Conservation (phyloP, 2,797 vertebrate species). For the Cirrhinus mrigala region DNA sequence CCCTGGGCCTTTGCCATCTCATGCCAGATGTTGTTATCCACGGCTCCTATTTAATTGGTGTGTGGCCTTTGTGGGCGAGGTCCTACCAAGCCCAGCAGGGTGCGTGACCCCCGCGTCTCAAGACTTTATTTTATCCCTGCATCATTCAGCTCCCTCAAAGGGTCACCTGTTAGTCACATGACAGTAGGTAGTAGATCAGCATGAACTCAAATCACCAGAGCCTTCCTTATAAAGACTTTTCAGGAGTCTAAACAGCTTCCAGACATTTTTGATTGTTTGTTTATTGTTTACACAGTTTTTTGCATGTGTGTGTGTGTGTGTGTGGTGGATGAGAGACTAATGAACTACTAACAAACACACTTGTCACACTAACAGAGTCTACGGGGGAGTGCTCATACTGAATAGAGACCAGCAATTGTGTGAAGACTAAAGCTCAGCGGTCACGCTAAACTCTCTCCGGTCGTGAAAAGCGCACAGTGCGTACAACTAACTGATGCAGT, state of each 20-base stretch:
- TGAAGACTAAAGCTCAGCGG: slow-evolving; percentile 31
- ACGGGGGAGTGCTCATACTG: slow-evolving; percentile 4
- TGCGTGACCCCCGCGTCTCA: slow-evolving; percentile 57
- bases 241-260: not conserved
- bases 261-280: not conserved
- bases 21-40: slow-evolving; percentile 33
- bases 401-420: slow-evolving; percentile 38
- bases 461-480: slow-evolving; percentile 71
- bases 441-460: slow-evolving; percentile 16
- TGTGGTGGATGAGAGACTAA: slow-evolving; percentile 5
- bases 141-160: slow-evolving; percentile 63
- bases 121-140: slow-evolving; percentile 65
- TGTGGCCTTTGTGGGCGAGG: slow-evolving; percentile 35
- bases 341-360: slow-evolving; percentile 5
- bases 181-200: slow-evolving; percentile 41
- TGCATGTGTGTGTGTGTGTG: not conserved
- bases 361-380: slow-evolving; percentile 43
- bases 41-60: slow-evolving; percentile 36
- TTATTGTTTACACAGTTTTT: not conserved
- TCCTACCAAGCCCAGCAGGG: slow-evolving; percentile 32
- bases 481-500: slow-evolving; percentile 46
- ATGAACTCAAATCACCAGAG: not conserved
- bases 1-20: not conserved
- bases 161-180: slow-evolving; percentile 74
- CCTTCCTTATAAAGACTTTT: not conserved